Conservation (phyloP, 2,888 invertebrate species). For the Apodemia duryi region DNA sequence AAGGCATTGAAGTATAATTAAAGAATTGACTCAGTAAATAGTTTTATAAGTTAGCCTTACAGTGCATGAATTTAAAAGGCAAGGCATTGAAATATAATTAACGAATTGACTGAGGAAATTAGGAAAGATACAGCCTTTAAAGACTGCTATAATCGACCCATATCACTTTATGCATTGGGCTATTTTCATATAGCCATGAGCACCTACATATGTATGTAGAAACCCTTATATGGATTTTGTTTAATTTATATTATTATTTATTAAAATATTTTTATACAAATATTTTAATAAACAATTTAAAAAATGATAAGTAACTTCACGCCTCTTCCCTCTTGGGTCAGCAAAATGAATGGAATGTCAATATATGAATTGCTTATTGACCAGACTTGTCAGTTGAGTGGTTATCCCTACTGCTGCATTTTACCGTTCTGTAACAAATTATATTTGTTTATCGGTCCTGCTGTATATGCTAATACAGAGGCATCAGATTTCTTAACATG, state of each 20-base stretch:
- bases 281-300: too few species aligned
- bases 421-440: too few species aligned
- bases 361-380: background rate
- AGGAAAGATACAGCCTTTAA: background rate
- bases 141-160: background rate
- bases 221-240: background rate
- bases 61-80: background rate
- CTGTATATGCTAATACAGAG: too few species aligned
- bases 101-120: background rate
- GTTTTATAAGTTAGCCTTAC: background rate
- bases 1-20: too few species aligned
- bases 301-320: background rate
- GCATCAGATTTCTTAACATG: too few species aligned
- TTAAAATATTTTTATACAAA: too few species aligned
- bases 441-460: too few species aligned
- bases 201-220: background rate
- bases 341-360: background rate
- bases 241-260: background rate
- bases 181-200: background rate
- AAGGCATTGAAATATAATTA: background rate
- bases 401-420: too few species aligned
- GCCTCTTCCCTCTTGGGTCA: background rate
- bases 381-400: background rate
- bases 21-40: too few species aligned
- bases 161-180: background rate